Base-by-base conservation (phyloP, 30 jellyfish, hydroid and myxozoan species). In the Hydra vulgaris region DNA sequence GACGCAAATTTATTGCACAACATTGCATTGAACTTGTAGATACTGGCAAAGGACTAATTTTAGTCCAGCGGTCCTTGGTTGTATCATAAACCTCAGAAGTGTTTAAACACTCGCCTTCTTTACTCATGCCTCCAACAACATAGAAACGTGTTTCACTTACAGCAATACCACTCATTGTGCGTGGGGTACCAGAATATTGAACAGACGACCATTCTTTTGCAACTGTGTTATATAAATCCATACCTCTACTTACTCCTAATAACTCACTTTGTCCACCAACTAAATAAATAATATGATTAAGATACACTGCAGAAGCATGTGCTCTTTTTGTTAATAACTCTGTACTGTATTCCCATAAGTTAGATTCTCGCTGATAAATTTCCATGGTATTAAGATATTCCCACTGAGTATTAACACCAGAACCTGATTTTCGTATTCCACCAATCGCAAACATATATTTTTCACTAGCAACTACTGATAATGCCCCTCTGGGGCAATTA, bases 231-330 rank as follows among this genome's bases (percentile, higher is more conserved):
- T 74, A 91, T 7, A 86, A 89, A 61, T 91, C 98, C 71, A 91
- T 67, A 16, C 98, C 98, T 56, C 82, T 86, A 77, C 89, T 83
- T 8, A 82, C 74, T 5, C 95, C 95, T 22, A 86, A 82, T 86
- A 87, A 75, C 72, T 91, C 93, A n/a, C 95, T 83, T 74, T 91
- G 98, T 15, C 98, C 98, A 20, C 98, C 98, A 78, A 87, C 84
- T 70, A 91, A 54, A 61, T 75, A 91, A 73, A 91, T 91, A 53
- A 91, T 82, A 24, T 87, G 75, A 74, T 83, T 91, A 75, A 87
- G 21, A 73, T 76, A 83, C n/a, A 70, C 88, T n/a, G 96, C 96
- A 7, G 92, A 70, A 18, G 92, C 96, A 83, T 91, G 84, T 22
- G 98, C 98, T 27, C 98, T 73, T 70, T 94, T 92, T 17, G 88